Evolutionary conservation across 2,113 vertebrate species (phyloP).

Genomic region (Lipophrys pholis): DNA sequence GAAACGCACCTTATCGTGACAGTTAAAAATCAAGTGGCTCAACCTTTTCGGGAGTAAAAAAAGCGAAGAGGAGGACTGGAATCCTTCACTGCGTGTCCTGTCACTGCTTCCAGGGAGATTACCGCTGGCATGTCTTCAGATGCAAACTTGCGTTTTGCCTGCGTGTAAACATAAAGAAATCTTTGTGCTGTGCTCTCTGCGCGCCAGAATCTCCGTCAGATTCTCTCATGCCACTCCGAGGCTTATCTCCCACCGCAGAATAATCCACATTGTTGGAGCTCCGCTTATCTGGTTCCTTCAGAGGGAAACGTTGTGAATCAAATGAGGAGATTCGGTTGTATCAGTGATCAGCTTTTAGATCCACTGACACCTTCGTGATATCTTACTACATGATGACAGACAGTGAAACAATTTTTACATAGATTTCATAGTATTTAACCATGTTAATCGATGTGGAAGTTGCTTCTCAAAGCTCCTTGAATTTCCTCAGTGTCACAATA

Average conservation of each 20-base stretch:
- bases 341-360: constrained; percentile 17
- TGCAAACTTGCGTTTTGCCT: constrained; percentile 30
- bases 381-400: background rate
- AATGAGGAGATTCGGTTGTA: constrained; percentile 26
- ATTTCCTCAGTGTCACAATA: too few species aligned
- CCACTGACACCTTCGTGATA: background rate
- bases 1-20: too few species aligned
- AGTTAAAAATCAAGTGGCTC: too few species aligned
- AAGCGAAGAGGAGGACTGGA: too few species aligned
- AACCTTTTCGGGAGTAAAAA: too few species aligned
- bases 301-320: constrained; percentile 31
- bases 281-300: constrained; percentile 28
- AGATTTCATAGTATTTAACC: too few species aligned
- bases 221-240: constrained; percentile 7
- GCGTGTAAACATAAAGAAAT: constrained; percentile 44
- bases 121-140: constrained; percentile 31
- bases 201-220: constrained; percentile 15
- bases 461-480: too few species aligned
- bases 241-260: constrained; percentile 38
- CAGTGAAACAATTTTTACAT: too few species aligned
- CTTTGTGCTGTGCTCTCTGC: constrained; percentile 19
- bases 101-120: constrained; percentile 39
- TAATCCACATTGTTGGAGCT: constrained; percentile 40
- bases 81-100: constrained; percentile 13
- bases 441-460: too few species aligned